phyloP scores from a whole-genome alignment of 2,888 invertebrate genomes.

The Leptarthrus brevirostris region DNA sequence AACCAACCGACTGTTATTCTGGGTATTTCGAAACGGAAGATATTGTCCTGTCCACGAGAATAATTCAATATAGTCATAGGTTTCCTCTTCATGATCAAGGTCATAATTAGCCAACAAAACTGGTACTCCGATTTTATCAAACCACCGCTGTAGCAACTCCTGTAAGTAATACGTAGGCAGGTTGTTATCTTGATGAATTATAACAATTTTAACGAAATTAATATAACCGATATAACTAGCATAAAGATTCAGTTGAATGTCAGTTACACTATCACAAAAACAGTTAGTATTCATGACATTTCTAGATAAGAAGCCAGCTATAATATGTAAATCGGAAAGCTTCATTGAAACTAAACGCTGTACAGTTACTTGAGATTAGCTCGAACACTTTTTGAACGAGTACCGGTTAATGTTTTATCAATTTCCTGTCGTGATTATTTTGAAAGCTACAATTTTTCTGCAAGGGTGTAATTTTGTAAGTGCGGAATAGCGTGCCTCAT shows the following conservation, averaged over 20 bases:
- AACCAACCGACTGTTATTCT: conserved; percentile 11
- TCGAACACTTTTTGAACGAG: no score
- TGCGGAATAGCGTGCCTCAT: neutral
- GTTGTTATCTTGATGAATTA: neutral
- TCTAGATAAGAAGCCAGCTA: neutral
- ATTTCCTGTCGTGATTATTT: neutral
- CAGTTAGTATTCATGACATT: neutral
- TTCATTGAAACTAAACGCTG: neutral
- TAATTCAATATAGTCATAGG: conserved; percentile 36
- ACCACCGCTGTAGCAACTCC: neutral
- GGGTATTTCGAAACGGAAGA: conserved; percentile 37
- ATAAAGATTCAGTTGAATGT: neutral
- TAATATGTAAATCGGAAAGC: conserved; percentile 15
- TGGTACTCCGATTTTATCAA: neutral
- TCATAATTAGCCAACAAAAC: neutral
- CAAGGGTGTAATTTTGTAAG: neutral
- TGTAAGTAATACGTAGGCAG: conserved; percentile 10
- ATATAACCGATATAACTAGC: neutral
- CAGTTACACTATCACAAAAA: neutral
- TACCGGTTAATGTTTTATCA: neutral
- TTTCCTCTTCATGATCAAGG: conserved; percentile 40
- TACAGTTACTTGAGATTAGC: no score
- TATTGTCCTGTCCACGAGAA: conserved; percentile 50
- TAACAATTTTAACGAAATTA: conserved; percentile 23
- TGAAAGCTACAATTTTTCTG: neutral